Conservation (phyloP, 2,888 invertebrate species). For the Rotaria socialis region DNA sequence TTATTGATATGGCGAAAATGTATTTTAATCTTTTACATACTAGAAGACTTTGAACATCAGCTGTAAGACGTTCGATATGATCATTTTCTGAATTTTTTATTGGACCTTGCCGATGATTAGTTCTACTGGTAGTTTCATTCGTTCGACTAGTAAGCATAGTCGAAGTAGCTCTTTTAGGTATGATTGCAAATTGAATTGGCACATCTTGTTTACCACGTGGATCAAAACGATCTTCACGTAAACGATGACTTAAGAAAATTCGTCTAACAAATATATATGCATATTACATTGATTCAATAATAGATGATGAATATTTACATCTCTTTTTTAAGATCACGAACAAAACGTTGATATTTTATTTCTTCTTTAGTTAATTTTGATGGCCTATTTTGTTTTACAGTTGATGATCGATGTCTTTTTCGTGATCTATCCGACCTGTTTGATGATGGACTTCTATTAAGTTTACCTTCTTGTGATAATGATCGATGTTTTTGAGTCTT, state of each 20-base stretch:
- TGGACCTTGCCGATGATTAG: not conserved
- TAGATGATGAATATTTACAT: not conserved
- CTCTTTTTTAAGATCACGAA: not conserved
- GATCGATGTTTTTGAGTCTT: not conserved
- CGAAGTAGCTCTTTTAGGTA: not conserved
- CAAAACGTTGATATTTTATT: not conserved
- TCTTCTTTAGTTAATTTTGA: not conserved
- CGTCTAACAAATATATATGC: not conserved
- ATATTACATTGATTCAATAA: not conserved
- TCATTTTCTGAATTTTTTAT: not conserved
- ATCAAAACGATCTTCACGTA: conserved; percentile 27
- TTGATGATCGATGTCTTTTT: too few relatives aligned
- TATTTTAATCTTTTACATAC: not conserved
- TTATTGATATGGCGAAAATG: too few relatives aligned
- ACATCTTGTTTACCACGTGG: not conserved
- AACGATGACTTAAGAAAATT: not conserved
- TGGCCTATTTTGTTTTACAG: too few relatives aligned
- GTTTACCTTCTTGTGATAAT: not conserved
- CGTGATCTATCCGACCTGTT: not conserved
- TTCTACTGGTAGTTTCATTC: too few relatives aligned
- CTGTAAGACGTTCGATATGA: not conserved
- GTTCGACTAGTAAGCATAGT: not conserved
- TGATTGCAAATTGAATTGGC: not conserved
- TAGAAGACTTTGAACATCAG: not conserved
- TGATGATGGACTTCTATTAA: not conserved